These are phyloP conservation scores for Meteorus cinctellus DNA, from an alignment of 2,888 invertebrate genomes.

Conservation along the genomic window DNA sequence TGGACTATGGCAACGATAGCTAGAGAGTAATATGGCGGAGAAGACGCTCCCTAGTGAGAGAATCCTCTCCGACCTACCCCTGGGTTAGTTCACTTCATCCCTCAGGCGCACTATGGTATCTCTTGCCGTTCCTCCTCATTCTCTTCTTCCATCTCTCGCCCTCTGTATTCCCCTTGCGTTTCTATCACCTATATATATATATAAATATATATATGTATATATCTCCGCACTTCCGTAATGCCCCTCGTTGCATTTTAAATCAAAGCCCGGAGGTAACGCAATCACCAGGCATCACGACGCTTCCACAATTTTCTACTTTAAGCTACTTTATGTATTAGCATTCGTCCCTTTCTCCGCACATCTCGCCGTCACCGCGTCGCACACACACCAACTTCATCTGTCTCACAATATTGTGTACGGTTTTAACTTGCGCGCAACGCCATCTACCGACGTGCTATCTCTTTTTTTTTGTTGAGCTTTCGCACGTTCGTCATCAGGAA, in stretches of 20 bases:
- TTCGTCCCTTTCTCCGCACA: conserved; percentile 52
- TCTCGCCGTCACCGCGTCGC: conserved; percentile 33
- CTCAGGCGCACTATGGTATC: conserved; percentile 40
- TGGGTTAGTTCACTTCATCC: conserved; percentile 23
- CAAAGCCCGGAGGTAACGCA: conserved; percentile 74
- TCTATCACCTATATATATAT: background rate
- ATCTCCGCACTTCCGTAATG: conserved; percentile 56
- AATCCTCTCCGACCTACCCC: conserved; percentile 28
- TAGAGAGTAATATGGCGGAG: conserved; percentile 20
- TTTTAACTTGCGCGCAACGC: background rate
- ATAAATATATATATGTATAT: background rate
- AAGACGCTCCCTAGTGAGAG: conserved; percentile 22
- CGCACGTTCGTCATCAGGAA: background rate
- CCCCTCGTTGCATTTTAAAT: conserved; percentile 74
- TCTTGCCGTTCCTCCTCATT: conserved; percentile 45
- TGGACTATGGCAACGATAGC: conserved; percentile 14
- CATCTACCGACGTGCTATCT: conserved; percentile 10
- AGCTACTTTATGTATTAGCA: conserved; percentile 74
- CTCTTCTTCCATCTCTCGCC: conserved; percentile 44
- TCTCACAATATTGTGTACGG: conserved; percentile 14
- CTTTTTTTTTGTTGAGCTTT: background rate
- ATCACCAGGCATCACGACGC: conserved; percentile 74
- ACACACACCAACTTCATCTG: conserved; percentile 40
- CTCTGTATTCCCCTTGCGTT: conserved; percentile 47
- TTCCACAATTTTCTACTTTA: conserved; percentile 74